phyloP scores from a whole-genome alignment of 2,113 vertebrate species.

The Gymnobelideus leadbeateri region DNA sequence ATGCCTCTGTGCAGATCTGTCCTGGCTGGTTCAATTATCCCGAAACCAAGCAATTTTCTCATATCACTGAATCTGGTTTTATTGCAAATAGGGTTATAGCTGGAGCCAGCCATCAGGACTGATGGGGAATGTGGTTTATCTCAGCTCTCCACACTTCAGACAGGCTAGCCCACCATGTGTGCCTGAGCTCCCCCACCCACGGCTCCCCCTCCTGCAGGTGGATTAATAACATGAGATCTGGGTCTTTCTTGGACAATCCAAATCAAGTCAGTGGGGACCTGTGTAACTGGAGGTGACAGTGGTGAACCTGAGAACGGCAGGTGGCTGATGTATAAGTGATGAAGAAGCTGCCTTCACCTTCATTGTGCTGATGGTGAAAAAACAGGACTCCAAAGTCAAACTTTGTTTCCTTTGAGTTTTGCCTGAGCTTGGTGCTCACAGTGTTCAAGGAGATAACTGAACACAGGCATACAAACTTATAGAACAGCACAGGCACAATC shows the following conservation, averaged over 20 bases:
- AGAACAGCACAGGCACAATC: not conserved
- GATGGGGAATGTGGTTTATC: conserved; percentile 83
- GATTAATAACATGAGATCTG: conserved; percentile 85
- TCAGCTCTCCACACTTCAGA: conserved; percentile 83
- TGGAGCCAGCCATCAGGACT: conserved; percentile 78
- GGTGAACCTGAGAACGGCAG: conserved; percentile 63
- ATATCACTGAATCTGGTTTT: conserved; percentile 79
- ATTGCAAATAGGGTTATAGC: conserved; percentile 80
- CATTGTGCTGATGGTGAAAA: not conserved
- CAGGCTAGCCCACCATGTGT: conserved; percentile 61
- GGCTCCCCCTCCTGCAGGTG: conserved; percentile 50
- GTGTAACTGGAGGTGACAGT: conserved; percentile 80
- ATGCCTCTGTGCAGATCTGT: conserved; percentile 64
- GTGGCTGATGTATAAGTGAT: conserved; percentile 89
- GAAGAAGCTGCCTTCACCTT: conserved; percentile 82
- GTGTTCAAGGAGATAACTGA: not conserved
- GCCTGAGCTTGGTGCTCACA: not conserved
- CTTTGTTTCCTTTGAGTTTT: not conserved
- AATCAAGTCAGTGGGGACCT: conserved; percentile 74
- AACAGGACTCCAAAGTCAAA: not conserved
- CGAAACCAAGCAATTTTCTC: conserved; percentile 80
- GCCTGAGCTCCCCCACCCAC: not conserved
- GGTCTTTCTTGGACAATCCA: conserved; percentile 80
- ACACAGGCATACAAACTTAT: not conserved
- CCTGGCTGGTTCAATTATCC: conserved; percentile 79